Base-by-base conservation (phyloP, 2,797 vertebrate species). In the Pseudochaenichthys georgianus region DNA sequence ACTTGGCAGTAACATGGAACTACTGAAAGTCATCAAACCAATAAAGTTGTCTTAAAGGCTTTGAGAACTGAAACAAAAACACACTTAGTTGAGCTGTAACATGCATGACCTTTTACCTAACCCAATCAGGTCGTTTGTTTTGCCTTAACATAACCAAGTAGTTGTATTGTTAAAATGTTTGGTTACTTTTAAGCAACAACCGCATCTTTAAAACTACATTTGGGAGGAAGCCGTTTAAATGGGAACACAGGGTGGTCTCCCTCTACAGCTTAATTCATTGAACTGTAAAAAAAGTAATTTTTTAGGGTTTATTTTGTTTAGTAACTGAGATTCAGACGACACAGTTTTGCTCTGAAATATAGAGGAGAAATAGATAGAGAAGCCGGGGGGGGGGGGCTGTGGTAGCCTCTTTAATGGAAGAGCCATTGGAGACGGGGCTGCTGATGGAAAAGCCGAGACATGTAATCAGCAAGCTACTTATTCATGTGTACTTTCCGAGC, bases 371-470 rank as follows among this genome's bases (percentile, higher is more conserved):
- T 3, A 51, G 61, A 63, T 38, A 41, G 53, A 63, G 57, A 64
- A 13, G 9, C 11, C 21, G 59, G 60, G 38, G 43, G 60, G 59
- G 52, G n/a, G 11, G 48, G 72, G 50, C 38, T 28, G 23, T 28
- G 23, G 28, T 28, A 28, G 28, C 28, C 28, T 28, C 28, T 28
- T 28, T 28, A 4, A n/a, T 38, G 23, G 23, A 28, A 28, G 23
- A 28, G 23, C 23, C 23, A 23, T 23, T 45, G 61, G 84, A 85
- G 81, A 85, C 16, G 50, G 52, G 83, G 73, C 48, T 64, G 84
- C 55, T 83, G 87, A 81, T 90, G 85, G 88, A 91, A 89, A 90
- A 87, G 89, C 87, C 78, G 42, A 89, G 84, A 90, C 92, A 62
- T 90, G 91, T 88, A 90, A 90, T 92, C 87, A 88, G 75, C 54